A percentile compares a stretch with the other conserved stretches of the same genome.
Evolutionary conservation across 1,140 invertebrate species (phyloP).

Genomic region (Asobara japonica): DNA sequence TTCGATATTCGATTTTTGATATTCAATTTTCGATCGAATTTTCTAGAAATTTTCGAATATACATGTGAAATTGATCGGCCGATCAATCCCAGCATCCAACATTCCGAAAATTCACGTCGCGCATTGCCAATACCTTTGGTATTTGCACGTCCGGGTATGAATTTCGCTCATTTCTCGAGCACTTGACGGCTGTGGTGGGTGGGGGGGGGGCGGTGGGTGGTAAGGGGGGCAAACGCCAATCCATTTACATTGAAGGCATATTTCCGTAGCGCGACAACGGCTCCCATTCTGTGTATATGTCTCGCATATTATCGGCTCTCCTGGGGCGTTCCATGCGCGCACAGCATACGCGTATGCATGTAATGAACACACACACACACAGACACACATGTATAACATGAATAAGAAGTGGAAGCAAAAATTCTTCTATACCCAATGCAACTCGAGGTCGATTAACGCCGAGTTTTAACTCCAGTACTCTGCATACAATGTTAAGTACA

Average conservation of each 20-base stretch:
- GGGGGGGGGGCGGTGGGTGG: too few species aligned
- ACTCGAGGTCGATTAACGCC: constrained; percentile 39
- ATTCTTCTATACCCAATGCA: constrained; percentile 20
- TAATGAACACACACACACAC: constrained; percentile 5
- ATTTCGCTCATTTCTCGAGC: neutral
- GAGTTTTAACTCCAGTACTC: constrained; percentile 24
- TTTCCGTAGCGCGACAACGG: constrained; percentile 23
- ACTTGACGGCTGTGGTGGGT: too few species aligned
- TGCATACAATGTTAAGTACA: constrained; percentile 32
- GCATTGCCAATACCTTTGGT: neutral
- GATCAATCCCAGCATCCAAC: too few species aligned
- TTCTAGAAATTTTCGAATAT: too few species aligned
- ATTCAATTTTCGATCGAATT: too few species aligned
- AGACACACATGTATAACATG: neutral
- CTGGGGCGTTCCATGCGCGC: constrained; percentile 15
- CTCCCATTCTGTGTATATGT: constrained; percentile 23
- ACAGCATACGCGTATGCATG: neutral
- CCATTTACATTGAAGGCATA: constrained; percentile 20
- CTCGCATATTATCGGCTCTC: constrained; percentile 23
- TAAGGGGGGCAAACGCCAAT: constrained; percentile 7
- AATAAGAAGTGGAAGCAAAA: constrained; percentile 12
- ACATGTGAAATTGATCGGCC: too few species aligned
- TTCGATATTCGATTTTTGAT: too few species aligned
- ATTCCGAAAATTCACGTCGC: too few species aligned
- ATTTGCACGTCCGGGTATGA: neutral